Percentiles rank a stretch among this genome's conserved stretches.
phyloP scores from a whole-genome alignment of 2,797 vertebrate genomes.

The Alca torda region DNA sequence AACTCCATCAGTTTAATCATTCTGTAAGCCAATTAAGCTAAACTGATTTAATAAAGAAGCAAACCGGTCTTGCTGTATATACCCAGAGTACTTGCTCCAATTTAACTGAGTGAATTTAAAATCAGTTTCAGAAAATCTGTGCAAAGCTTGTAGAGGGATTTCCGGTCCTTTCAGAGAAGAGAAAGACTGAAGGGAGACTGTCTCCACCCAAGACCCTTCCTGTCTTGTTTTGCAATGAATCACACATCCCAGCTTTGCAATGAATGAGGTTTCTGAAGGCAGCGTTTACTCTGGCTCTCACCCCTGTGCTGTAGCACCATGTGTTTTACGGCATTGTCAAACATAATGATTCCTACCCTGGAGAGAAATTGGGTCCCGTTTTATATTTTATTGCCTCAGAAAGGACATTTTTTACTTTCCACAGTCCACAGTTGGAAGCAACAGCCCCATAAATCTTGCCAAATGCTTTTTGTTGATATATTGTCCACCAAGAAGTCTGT shows the following conservation, averaged over 20 bases:
- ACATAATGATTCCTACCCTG: slow-evolving; percentile 74
- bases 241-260: neutral
- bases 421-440: slow-evolving; percentile 61
- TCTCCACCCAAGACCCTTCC: neutral
- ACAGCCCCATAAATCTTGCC: slow-evolving; percentile 71
- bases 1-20: neutral
- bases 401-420: slow-evolving; percentile 78
- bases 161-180: neutral
- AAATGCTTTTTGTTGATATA: slow-evolving; percentile 71
- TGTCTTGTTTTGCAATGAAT: neutral
- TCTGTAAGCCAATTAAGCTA: neutral
- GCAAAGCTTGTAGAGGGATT: neutral
- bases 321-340: slow-evolving; percentile 74
- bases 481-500: slow-evolving; percentile 49
- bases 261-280: slow-evolving; percentile 5
- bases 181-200: neutral
- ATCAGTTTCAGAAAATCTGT: neutral
- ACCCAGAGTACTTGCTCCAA: neutral
- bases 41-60: neutral
- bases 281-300: neutral
- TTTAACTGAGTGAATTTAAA: neutral
- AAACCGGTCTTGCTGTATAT: neutral
- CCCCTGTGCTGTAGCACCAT: neutral
- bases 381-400: slow-evolving; percentile 77
- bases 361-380: slow-evolving; percentile 74